Evolutionary conservation across 2,888 invertebrate genomes (phyloP).

Genomic region (Hypercompe scribonia): DNA sequence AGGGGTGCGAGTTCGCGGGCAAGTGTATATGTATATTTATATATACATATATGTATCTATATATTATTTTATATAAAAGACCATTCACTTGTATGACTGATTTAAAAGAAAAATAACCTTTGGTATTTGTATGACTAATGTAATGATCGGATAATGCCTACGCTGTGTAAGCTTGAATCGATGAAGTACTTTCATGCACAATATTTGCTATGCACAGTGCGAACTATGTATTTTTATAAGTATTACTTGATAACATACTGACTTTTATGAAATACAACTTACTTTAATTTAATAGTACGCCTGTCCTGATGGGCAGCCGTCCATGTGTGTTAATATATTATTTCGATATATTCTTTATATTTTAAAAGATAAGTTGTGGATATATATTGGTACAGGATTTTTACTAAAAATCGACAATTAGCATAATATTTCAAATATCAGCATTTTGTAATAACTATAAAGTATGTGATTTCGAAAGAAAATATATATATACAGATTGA

Average conservation of each 20-base stretch:
- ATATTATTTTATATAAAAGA: conserved; percentile 26
- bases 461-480: conserved; percentile 19
- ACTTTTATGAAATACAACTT: conserved; percentile 42
- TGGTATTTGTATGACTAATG: conserved; percentile 32
- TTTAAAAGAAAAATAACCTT: conserved; percentile 27
- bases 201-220: conserved; percentile 67
- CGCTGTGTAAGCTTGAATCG: conserved; percentile 51
- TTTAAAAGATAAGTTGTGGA: conserved; percentile 42
- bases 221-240: conserved; percentile 62
- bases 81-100: conserved; percentile 38
- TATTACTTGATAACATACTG: conserved; percentile 51
- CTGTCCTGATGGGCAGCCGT: conserved; percentile 54
- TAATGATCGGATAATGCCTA: conserved; percentile 37
- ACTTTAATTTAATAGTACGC: conserved; percentile 38
- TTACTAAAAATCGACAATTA: conserved; percentile 49
- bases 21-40: conserved; percentile 6
- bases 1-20: conserved; percentile 21
- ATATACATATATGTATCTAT: conserved; percentile 8
- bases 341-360: conserved; percentile 54
- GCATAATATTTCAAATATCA: conserved; percentile 34
- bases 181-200: conserved; percentile 67
- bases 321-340: conserved; percentile 54
- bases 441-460: conserved; percentile 25
- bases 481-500: conserved; percentile 37
- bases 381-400: conserved; percentile 39